Conservation (phyloP, 2,888 invertebrate species). For the Lysandra bellargus region DNA sequence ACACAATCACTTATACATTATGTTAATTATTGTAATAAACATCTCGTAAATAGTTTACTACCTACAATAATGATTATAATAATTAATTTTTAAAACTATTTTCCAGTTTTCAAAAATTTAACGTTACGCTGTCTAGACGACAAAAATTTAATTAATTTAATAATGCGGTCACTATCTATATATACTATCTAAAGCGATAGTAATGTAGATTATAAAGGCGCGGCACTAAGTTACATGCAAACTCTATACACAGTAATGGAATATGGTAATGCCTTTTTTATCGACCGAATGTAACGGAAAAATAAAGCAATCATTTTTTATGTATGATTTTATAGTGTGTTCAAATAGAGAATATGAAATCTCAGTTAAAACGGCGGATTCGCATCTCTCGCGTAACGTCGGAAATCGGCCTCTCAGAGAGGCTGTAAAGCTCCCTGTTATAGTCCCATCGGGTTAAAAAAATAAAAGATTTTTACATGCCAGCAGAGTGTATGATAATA, state of each 20-base stretch:
- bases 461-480: conserved; percentile 13
- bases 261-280: background rate
- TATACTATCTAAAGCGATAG: background rate
- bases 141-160: background rate
- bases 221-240: background rate
- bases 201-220: background rate
- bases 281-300: background rate
- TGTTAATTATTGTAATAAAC: too few species aligned
- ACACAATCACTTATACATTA: too few species aligned
- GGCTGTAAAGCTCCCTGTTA: background rate
- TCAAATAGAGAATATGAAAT: background rate
- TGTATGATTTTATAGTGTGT: background rate
- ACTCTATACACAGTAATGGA: background rate
- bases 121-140: background rate
- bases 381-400: background rate
- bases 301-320: background rate
- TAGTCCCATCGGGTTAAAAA: background rate
- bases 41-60: too few species aligned
- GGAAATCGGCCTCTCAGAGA: conserved; percentile 11
- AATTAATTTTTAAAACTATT: too few species aligned
- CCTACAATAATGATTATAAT: too few species aligned
- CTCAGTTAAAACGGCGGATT: conserved; percentile 17
- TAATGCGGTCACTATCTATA: background rate
- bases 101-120: too few species aligned
- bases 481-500: background rate